These are phyloP conservation scores for Campoletis raptor DNA, from an alignment of 2,888 invertebrate genomes.

Conservation along the genomic window DNA sequence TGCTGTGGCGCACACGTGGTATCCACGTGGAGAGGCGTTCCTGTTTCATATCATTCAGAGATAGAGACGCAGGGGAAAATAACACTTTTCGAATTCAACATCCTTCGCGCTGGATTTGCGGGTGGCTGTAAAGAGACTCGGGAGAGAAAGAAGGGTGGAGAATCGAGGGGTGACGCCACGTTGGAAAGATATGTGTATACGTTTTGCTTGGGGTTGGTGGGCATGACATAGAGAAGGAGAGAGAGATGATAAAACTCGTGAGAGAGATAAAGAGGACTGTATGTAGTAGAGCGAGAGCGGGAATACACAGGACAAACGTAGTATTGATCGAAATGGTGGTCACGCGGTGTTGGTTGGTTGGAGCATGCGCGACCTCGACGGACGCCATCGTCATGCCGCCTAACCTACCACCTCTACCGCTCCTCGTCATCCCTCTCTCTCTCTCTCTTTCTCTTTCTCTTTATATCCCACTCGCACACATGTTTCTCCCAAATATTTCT, in stretches of 20 bases:
- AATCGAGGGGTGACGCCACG: slow-evolving; percentile 53
- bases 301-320: slow-evolving; percentile 59
- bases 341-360: slow-evolving; percentile 82
- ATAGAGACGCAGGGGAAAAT: slow-evolving; percentile 82
- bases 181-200: slow-evolving; percentile 19
- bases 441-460: slow-evolving; percentile 64
- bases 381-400: slow-evolving; percentile 85
- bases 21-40: slow-evolving; percentile 84
- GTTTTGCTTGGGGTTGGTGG: slow-evolving; percentile 42
- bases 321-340: slow-evolving; percentile 69
- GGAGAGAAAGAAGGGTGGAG: slow-evolving; percentile 60
- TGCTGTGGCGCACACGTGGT: slow-evolving; percentile 82
- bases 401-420: slow-evolving; percentile 84
- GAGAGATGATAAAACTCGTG: not conserved
- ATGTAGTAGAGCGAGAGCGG: slow-evolving; percentile 52
- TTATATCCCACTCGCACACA: slow-evolving; percentile 50
- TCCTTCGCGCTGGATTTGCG: slow-evolving; percentile 78
- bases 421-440: slow-evolving; percentile 75
- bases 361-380: slow-evolving; percentile 85
- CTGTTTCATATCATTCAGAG: slow-evolving; percentile 85
- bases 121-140: slow-evolving; percentile 34
- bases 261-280: not conserved
- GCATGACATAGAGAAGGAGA: slow-evolving; percentile 44
- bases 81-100: slow-evolving; percentile 85
- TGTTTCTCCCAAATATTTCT: slow-evolving; percentile 13